A percentile compares a stretch with the other conserved stretches of the same genome.
These are phyloP conservation scores for Phodopus roborovskii DNA, from an alignment of 2,113 vertebrate genomes.

Conservation along the genomic window DNA sequence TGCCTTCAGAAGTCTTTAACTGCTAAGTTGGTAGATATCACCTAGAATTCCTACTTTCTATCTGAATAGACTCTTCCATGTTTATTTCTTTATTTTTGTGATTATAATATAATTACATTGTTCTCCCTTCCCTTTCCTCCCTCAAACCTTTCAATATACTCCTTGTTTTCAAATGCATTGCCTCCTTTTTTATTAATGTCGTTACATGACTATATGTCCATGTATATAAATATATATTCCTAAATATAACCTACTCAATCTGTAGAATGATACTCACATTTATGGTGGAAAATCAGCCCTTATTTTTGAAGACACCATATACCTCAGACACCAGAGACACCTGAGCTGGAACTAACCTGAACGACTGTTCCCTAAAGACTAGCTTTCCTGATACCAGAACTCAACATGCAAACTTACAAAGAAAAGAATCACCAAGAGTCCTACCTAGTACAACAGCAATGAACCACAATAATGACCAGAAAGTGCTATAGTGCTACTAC, in stretches of 20 bases:
- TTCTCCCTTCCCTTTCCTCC: background rate
- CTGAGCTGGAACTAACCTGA: background rate
- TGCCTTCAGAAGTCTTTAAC: too few relatives aligned
- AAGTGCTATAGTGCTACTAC: background rate
- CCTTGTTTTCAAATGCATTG: background rate
- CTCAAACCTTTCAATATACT: background rate
- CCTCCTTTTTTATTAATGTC: background rate
- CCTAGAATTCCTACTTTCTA: background rate
- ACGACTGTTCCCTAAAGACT: background rate
- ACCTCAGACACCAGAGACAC: background rate
- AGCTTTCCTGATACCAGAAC: background rate
- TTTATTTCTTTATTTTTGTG: background rate
- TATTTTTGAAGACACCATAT: background rate
- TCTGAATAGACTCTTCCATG: background rate
- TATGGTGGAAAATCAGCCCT: background rate
- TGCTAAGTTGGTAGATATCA: background rate
- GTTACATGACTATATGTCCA: background rate
- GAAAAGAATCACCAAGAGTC: background rate
- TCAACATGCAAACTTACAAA: background rate
- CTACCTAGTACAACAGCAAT: background rate
- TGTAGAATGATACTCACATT: too few relatives aligned
- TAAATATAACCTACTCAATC: background rate
- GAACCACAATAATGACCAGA: background rate
- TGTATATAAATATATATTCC: background rate
- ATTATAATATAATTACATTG: background rate